Evolutionary conservation across 2,888 invertebrate genomes (phyloP).

Genomic region (Drosophila algonquin): DNA sequence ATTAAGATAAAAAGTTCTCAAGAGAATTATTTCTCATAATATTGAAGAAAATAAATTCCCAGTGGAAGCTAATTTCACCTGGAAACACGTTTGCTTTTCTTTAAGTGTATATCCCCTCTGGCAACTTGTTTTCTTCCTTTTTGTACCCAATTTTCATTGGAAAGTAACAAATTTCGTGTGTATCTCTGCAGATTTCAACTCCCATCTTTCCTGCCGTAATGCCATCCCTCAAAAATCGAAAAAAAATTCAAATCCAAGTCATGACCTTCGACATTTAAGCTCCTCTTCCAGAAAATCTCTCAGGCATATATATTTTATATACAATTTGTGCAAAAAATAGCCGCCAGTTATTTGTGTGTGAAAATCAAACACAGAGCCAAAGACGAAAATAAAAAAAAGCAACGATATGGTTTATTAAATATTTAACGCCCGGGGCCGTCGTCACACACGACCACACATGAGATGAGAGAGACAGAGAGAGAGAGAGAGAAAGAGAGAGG

Average conservation of each 20-base stretch:
- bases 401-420: slow-evolving; percentile 71
- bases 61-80: not conserved
- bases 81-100: too few species aligned
- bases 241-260: slow-evolving; percentile 60
- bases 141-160: not conserved
- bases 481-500: not conserved
- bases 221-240: not conserved
- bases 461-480: not conserved
- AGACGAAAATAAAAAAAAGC: slow-evolving; percentile 43
- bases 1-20: not conserved
- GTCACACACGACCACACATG: slow-evolving; percentile 57
- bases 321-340: slow-evolving; percentile 64
- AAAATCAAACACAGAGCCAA: slow-evolving; percentile 60
- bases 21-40: too few species aligned
- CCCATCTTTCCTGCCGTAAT: not conserved
- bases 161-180: not conserved
- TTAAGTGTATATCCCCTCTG: not conserved
- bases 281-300: slow-evolving; percentile 26
- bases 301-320: slow-evolving; percentile 57
- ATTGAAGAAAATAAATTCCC: not conserved
- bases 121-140: not conserved
- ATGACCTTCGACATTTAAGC: slow-evolving; percentile 54
- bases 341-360: slow-evolving; percentile 57
- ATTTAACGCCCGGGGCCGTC: slow-evolving; percentile 60
- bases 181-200: not conserved